Evolutionary conservation across 2,888 invertebrate species (phyloP), one percentile per base, ranked within the genome.

Genomic region (Drosophila rubida): DNA sequence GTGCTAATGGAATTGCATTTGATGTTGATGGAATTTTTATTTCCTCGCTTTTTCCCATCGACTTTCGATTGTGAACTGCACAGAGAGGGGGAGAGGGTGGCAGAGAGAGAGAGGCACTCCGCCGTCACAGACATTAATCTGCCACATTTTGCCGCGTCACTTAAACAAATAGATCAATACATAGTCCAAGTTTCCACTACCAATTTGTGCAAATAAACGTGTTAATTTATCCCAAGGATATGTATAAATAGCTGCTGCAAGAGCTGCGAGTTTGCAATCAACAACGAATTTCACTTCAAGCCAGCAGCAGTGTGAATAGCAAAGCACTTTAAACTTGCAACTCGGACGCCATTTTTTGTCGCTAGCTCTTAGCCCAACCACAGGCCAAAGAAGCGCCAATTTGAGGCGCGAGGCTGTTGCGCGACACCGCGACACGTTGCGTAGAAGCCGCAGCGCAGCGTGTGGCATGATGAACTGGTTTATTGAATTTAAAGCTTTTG

Each of bases 1-100:
- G 72, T 67, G 86, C 87, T 88, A 87, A 89, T 89, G 89, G 85
- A 87, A 88, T 87, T 83, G 87, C 88, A 75, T 58, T 44, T 74
- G 75, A 74, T 82, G 85, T 82, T 88, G 87, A 88, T 85, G 85
- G 87, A 75, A 72, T 79, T 78, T 69, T 79, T 68, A 58, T 63
- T 41, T 32, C 44, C 35, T 66, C 9, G 9, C 30, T 53, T 25
- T 45, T 32, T 11, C 11, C 1, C 41, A 59, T 37, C 25, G 16
- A 19, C 4, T 53, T 42, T 50, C 9, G 14, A 14, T 25, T 44
- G 16, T 25, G 50, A 19, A 51, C 27, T 16, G 42, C 2, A 2
- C 19, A 7, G 23, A 30, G 19, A 27, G 27, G 9, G 27, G 9
- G 27, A 4, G 32, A n/a, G 32, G 1, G 11, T 11, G 4, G 4